Percentiles rank a stretch among this genome's conserved stretches.
Conservation (phyloP, 1,140 invertebrate genomes). For the Hyles euphorbiae region DNA sequence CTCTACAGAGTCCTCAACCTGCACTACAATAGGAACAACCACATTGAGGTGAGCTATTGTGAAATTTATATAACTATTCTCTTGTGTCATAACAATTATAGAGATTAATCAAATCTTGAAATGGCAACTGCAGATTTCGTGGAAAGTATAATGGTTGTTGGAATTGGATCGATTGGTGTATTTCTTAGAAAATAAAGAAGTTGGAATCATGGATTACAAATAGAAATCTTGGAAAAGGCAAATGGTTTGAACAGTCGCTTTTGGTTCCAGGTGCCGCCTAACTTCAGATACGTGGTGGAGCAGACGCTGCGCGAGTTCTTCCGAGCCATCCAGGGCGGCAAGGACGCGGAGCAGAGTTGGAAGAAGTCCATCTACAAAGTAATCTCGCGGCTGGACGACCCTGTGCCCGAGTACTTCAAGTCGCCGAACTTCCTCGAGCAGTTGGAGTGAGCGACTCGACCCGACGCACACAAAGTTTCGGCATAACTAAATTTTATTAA, state of each 20-base stretch:
- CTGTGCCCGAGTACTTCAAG: slow-evolving; percentile 99
- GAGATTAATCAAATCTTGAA: too few species aligned
- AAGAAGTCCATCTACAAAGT: slow-evolving; percentile 99
- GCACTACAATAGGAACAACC: slow-evolving; percentile 99
- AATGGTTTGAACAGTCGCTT: too few species aligned
- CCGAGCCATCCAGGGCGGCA: slow-evolving; percentile 95
- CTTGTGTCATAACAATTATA: too few species aligned
- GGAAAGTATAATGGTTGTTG: too few species aligned
- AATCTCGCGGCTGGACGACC: slow-evolving; percentile 98
- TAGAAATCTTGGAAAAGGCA: too few species aligned
- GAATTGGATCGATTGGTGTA: too few species aligned
- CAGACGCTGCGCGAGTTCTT: slow-evolving; percentile 99
- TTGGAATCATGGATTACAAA: too few species aligned
- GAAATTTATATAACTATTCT: background rate
- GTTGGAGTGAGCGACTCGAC: slow-evolving; percentile 85
- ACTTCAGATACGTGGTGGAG: slow-evolving; percentile 97
- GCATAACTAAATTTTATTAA: slow-evolving; percentile 51
- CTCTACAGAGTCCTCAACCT: slow-evolving; percentile 98
- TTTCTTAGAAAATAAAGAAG: too few species aligned
- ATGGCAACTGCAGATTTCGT: too few species aligned
- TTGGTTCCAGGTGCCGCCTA: slow-evolving; percentile 91
- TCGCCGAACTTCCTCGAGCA: slow-evolving; percentile 99
- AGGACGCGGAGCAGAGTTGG: slow-evolving; percentile 99
- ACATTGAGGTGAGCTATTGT: slow-evolving; percentile 92
- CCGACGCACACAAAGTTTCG: slow-evolving; percentile 53